Base-by-base conservation (phyloP, 2,888 invertebrate genomes). In the Willowsia nigromaculata region DNA sequence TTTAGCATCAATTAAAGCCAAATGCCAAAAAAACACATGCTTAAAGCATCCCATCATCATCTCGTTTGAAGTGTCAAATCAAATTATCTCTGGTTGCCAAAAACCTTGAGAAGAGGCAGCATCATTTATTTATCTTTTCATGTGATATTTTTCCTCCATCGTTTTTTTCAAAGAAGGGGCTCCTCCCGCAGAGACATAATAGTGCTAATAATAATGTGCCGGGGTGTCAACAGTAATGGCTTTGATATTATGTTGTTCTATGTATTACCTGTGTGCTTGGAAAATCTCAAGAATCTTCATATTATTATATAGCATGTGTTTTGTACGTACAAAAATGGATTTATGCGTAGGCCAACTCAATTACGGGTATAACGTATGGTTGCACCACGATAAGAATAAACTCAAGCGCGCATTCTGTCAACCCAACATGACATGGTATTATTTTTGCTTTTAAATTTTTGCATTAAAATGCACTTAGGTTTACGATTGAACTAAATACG, bases 301-400 rank as follows among this genome's bases (percentile, higher is more conserved):
- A 27, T 9, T 6, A 4, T 3, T 11, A 11, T 27, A 59, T 68
- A 13, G 40, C 71, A 71, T 71, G 40, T 71, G 18, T 40, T 27
- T 71, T 71, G 65, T 30, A 30, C 59, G 47, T n/a, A 74, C 84
- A 59, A 71, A 74, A 37, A 84, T 84, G 84, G 84, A 84, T 11
- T 68, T n/a, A n/a, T 85, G 85, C 85, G 85, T 85, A 85, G 85
- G 85, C 59, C 62, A 65, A 18, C 47, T 27, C 78, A 85, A 85
- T 85, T 76, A 62, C 27, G 15, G 65, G 27, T 27, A 11, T 59
- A 59, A 27, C 25, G 27, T 27, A 6, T 2, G 30, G 30, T 6
- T 25, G 9, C 0, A 27, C 25, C 9, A 33, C n/a, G 18, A 68
- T 74, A 74, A 37, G 71, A 15, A n/a, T 27, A 83, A 50, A 53